Percentiles rank a stretch among this genome's conserved stretches.
Evolutionary conservation across 2,888 invertebrate genomes (phyloP).

Genomic region (Dioctria linearis): DNA sequence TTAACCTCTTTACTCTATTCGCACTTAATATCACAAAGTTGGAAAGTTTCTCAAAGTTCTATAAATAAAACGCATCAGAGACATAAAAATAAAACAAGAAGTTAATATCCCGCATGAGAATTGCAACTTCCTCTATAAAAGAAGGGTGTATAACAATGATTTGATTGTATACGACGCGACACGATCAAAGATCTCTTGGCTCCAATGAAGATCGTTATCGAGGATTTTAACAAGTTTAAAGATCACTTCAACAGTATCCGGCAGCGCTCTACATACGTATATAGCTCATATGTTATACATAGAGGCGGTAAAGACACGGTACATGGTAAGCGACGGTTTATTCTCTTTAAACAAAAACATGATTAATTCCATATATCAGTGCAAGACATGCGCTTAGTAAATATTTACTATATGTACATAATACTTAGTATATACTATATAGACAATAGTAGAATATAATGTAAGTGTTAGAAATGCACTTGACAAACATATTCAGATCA

Average conservation of each 20-base stretch:
- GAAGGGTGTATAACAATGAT: slow-evolving; percentile 31
- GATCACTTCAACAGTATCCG: slow-evolving; percentile 33
- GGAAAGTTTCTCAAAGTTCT: slow-evolving; percentile 10
- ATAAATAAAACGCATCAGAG: slow-evolving; percentile 33
- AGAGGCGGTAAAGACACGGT: too few species aligned
- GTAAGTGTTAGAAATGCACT: not conserved
- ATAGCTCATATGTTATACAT: too few species aligned
- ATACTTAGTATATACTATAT: too few species aligned
- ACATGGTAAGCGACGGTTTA: not conserved
- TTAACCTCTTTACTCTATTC: slow-evolving; percentile 10
- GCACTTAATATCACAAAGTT: slow-evolving; percentile 5
- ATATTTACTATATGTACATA: too few species aligned
- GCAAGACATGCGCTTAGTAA: not conserved
- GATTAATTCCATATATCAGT: slow-evolving; percentile 1
- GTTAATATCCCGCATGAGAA: not conserved
- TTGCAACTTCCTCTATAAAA: slow-evolving; percentile 34
- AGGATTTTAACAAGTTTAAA: slow-evolving; percentile 41
- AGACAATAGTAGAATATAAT: not conserved
- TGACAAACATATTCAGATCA: slow-evolving; percentile 15
- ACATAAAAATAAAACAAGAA: not conserved
- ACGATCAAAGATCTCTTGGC: not conserved
- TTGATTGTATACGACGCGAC: slow-evolving; percentile 21
- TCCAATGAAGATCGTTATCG: slow-evolving; percentile 39
- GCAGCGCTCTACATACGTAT: not conserved
- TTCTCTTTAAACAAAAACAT: not conserved